Conservation (phyloP, 2,113 vertebrate species). For the Cheilinus undulatus region DNA sequence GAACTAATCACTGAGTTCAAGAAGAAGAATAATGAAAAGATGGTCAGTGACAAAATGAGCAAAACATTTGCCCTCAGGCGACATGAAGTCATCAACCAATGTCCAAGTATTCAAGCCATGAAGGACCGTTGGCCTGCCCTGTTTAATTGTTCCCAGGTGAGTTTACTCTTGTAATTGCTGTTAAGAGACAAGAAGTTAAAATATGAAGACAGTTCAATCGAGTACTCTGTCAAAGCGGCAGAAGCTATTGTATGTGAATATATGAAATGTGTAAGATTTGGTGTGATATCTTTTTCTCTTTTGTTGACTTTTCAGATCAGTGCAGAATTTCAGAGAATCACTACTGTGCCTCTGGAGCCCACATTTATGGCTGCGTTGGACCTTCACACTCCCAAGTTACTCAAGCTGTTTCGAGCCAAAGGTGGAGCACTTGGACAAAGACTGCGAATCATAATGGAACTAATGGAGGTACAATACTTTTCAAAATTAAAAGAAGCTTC, state of each 20-base stretch:
- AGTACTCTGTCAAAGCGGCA: no score
- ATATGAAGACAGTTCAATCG: no score
- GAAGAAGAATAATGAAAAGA: background rate
- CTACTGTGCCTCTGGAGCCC: background rate
- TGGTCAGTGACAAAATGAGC: background rate
- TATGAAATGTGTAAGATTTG: background rate
- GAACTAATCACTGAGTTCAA: background rate
- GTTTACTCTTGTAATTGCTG: background rate
- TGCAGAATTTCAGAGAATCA: conserved; percentile 17
- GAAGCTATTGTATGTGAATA: background rate
- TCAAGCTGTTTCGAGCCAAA: conserved; percentile 11
- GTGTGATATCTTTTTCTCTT: background rate
- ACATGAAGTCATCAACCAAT: conserved; percentile 7
- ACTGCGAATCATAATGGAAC: background rate
- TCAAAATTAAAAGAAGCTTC: no score
- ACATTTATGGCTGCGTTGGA: conserved; percentile 7
- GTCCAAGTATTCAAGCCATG: background rate
- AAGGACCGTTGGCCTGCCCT: background rate
- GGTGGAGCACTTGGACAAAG: conserved; percentile 9
- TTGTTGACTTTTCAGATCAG: conserved; percentile 8
- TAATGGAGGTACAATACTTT: background rate
- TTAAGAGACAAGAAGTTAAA: background rate
- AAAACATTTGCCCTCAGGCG: background rate
- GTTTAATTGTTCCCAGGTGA: conserved; percentile 3
- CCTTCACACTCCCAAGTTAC: conserved; percentile 8